A percentile compares a stretch with the other conserved stretches of the same genome.
phyloP scores from a whole-genome alignment of 2,113 vertebrate species.

The Rhipidura dahli region DNA sequence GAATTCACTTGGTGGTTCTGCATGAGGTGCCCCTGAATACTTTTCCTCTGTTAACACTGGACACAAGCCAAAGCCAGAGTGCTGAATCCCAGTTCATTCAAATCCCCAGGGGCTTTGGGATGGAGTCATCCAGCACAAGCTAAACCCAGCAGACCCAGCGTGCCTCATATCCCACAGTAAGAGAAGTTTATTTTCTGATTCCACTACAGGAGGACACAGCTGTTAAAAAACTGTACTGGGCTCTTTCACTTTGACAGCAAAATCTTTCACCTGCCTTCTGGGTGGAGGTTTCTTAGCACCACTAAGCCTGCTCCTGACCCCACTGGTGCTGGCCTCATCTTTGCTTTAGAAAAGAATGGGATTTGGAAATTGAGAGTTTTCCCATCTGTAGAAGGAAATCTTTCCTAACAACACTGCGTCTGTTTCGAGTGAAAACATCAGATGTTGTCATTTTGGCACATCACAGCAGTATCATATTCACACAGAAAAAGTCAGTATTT shows the following conservation, averaged over 20 bases:
- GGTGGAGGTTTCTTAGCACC: neutral
- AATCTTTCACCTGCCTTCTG: neutral
- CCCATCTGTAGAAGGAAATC: neutral
- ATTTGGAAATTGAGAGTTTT: neutral
- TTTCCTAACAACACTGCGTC: neutral
- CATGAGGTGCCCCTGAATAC: neutral
- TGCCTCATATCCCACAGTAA: neutral
- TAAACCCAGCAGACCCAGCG: neutral
- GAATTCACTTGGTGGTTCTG: slow-evolving; percentile 14
- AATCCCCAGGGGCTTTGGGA: neutral
- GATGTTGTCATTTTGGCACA: slow-evolving; percentile 30
- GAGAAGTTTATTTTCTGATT: neutral
- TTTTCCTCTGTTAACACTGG: neutral
- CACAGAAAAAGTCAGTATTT: neutral
- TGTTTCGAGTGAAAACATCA: slow-evolving; percentile 10
- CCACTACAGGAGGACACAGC: neutral
- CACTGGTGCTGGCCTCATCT: neutral
- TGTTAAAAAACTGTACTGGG: neutral
- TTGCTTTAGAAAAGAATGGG: neutral
- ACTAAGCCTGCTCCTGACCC: neutral
- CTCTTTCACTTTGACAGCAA: neutral
- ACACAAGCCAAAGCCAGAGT: neutral
- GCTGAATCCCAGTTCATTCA: slow-evolving; percentile 26
- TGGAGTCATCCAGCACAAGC: neutral
- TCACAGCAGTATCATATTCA: neutral